phyloP scores from a whole-genome alignment of 2,888 invertebrate species.

The Cosmorhoe ocellata region DNA sequence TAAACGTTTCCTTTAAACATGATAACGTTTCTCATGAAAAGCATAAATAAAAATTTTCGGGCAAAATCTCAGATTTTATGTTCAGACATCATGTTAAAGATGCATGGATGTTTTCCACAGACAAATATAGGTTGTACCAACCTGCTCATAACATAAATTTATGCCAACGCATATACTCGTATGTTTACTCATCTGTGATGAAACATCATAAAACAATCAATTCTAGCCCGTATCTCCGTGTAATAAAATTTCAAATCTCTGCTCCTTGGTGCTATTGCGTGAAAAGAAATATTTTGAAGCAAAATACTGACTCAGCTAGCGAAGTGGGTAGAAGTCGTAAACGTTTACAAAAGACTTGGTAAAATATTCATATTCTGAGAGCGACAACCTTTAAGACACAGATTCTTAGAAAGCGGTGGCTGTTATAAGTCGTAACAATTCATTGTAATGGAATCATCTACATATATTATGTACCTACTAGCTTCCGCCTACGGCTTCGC shows the following conservation, averaged over 20 bases:
- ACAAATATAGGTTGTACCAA: slow-evolving; percentile 8
- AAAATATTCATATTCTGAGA: slow-evolving; percentile 55
- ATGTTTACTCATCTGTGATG: slow-evolving; percentile 10
- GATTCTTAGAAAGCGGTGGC: not conserved
- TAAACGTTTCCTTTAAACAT: slow-evolving; percentile 1
- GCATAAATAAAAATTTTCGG: slow-evolving; percentile 3
- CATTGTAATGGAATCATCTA: too few relatives aligned
- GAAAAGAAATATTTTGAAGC: slow-evolving; percentile 35
- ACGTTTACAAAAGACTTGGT: slow-evolving; percentile 52
- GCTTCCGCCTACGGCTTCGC: too few relatives aligned
- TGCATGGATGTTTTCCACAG: slow-evolving; percentile 23
- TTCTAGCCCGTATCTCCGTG: slow-evolving; percentile 16
- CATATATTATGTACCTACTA: too few relatives aligned
- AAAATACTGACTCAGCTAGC: slow-evolving; percentile 38
- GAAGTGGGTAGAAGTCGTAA: slow-evolving; percentile 47
- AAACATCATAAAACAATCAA: slow-evolving; percentile 25
- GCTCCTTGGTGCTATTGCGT: slow-evolving; percentile 17
- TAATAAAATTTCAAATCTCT: slow-evolving; percentile 26
- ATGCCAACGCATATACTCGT: slow-evolving; percentile 15
- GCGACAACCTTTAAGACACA: slow-evolving; percentile 26
- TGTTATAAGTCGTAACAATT: not conserved
- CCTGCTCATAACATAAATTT: slow-evolving; percentile 25
- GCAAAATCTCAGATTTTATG: slow-evolving; percentile 18
- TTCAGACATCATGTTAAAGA: slow-evolving; percentile 15
- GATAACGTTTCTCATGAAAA: slow-evolving; percentile 8